A percentile compares a stretch with the other conserved stretches of the same genome.
Evolutionary conservation across 2,113 vertebrate genomes (phyloP).

Genomic region (Nibea coibor): DNA sequence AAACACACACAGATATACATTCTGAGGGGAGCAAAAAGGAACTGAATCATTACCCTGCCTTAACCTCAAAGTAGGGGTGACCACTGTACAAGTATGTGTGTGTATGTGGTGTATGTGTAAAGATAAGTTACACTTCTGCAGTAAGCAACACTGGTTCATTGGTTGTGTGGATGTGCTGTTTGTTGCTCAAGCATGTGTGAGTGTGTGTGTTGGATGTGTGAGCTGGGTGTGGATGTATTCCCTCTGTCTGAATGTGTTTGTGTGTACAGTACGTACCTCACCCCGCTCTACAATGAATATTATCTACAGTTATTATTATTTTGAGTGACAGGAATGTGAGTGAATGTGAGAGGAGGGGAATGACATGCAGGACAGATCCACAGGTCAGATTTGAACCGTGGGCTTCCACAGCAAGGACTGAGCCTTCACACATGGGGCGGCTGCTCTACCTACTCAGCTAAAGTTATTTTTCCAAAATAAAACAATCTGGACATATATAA

Average conservation of each 20-base stretch:
- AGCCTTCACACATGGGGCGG: too few relatives aligned
- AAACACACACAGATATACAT: constrained; percentile 24
- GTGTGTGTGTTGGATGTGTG: constrained; percentile 72
- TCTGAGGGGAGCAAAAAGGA: constrained; percentile 86
- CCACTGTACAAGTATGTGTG: constrained; percentile 45
- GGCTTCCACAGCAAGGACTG: too few relatives aligned
- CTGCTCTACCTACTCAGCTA: too few relatives aligned
- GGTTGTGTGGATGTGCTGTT: constrained; percentile 44
- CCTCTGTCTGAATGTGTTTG: constrained; percentile 29
- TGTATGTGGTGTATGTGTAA: constrained; percentile 44
- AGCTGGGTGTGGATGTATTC: constrained; percentile 78
- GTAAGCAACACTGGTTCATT: constrained; percentile 23
- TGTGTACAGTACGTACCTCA: constrained; percentile 11
- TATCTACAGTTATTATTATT: not conserved
- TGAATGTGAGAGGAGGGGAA: too few relatives aligned
- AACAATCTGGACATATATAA: not conserved
- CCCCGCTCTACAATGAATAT: constrained; percentile 11
- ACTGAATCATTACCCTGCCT: constrained; percentile 90
- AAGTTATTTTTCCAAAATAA: not conserved
- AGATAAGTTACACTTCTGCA: constrained; percentile 62
- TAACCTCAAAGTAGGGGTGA: constrained; percentile 75
- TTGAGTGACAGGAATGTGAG: too few relatives aligned
- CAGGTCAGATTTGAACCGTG: too few relatives aligned
- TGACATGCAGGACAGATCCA: too few relatives aligned
- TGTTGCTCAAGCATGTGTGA: constrained; percentile 68